Percentiles rank a stretch among this genome's conserved stretches.
Conservation (phyloP, 2,797 vertebrate genomes). For the Lacerta bilineata region DNA sequence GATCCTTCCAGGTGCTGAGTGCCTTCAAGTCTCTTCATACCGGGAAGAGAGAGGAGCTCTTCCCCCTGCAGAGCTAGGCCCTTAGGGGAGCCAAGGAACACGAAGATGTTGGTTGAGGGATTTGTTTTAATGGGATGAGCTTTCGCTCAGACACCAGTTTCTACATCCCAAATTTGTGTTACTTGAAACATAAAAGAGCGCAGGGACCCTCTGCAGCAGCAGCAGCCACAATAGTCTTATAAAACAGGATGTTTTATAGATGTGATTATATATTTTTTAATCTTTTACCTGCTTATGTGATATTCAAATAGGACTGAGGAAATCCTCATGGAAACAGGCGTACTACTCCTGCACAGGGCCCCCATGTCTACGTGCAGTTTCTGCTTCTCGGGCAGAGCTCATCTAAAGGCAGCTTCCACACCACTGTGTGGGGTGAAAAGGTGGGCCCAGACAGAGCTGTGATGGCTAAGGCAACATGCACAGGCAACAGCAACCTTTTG, state of each 20-base stretch:
- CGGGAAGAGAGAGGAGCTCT: slow-evolving; percentile 28
- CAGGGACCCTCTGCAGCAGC: slow-evolving; percentile 23
- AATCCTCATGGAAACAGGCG: background rate
- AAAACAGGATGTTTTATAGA: slow-evolving; percentile 32
- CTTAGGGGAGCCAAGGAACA: slow-evolving; percentile 36
- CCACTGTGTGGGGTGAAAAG: background rate
- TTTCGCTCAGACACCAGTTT: slow-evolving; percentile 49
- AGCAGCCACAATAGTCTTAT: slow-evolving; percentile 7
- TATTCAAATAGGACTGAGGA: slow-evolving; percentile 25
- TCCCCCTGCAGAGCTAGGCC: slow-evolving; percentile 31
- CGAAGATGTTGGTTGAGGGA: slow-evolving; percentile 7
- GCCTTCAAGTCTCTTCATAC: slow-evolving; percentile 22
- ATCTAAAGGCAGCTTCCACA: rapidly evolving
- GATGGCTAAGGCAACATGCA: too few species aligned
- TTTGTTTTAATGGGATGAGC: slow-evolving; percentile 23
- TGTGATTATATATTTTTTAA: background rate
- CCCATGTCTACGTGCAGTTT: background rate
- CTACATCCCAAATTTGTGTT: slow-evolving; percentile 14
- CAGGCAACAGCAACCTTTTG: background rate
- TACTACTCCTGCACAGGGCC: background rate
- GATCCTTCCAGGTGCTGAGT: slow-evolving; percentile 42
- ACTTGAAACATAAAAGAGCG: slow-evolving; percentile 44
- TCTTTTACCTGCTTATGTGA: slow-evolving; percentile 41
- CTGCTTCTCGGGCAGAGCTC: too few species aligned
- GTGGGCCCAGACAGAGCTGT: rapidly evolving